These are phyloP conservation scores for Crax fasciolata DNA, from an alignment of 2,797 vertebrate genomes.

Conservation along the genomic window DNA sequence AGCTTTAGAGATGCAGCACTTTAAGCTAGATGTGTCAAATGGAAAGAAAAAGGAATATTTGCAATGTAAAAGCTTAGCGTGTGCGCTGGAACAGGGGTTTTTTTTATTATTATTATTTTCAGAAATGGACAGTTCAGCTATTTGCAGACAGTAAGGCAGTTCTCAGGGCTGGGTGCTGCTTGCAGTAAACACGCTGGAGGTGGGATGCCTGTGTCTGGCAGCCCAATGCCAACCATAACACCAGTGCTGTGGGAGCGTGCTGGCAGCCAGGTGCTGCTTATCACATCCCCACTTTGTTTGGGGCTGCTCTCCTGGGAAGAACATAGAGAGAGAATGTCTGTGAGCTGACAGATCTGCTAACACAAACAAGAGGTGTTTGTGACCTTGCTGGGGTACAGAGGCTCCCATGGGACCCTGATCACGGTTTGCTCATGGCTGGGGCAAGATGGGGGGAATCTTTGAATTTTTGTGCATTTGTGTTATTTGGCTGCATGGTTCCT, in stretches of 20 bases:
- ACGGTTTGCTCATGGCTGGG: fast-evolving
- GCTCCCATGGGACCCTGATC: neutral
- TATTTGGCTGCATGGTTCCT: neutral
- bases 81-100: neutral
- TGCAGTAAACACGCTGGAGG: neutral
- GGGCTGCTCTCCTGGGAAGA: constrained; percentile 46
- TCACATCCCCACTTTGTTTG: neutral
- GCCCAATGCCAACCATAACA: neutral
- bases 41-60: neutral
- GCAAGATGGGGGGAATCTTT: fast-evolving
- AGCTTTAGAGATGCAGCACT: neutral
- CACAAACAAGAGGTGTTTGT: neutral
- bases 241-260: neutral
- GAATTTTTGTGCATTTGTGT: neutral
- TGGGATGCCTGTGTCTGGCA: constrained; percentile 5
- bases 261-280: constrained; percentile 50
- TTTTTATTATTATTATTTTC: too few species aligned
- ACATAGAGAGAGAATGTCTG: neutral
- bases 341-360: neutral
- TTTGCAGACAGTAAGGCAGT: neutral
- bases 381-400: constrained; percentile 23
- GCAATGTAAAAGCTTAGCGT: neutral
- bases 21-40: neutral
- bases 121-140: fast-evolving
- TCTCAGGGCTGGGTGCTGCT: neutral